Percentiles rank a stretch among this genome's conserved stretches.
Evolutionary conservation across 1,140 invertebrate species (phyloP).

Genomic region (Cydia splendana): DNA sequence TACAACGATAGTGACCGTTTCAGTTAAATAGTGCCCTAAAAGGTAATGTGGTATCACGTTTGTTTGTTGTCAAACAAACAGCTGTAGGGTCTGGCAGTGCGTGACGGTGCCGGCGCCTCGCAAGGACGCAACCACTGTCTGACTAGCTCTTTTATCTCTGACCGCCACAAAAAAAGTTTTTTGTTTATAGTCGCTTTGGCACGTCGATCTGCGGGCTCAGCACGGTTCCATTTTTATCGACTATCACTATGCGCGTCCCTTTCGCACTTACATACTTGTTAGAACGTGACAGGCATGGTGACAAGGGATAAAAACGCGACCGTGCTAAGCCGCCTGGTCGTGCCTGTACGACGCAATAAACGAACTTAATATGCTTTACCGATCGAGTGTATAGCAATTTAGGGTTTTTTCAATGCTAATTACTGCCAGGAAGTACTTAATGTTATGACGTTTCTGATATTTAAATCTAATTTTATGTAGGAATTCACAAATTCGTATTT

Average conservation of each 20-base stretch:
- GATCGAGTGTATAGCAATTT: constrained; percentile 5
- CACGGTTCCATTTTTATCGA: too few species aligned
- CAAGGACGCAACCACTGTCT: constrained; percentile 51
- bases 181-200: constrained; percentile 33
- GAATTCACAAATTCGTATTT: background rate
- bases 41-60: constrained; percentile 25
- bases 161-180: constrained; percentile 38
- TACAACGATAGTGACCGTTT: background rate
- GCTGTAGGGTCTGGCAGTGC: constrained; percentile 47
- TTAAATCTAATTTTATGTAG: background rate
- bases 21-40: background rate
- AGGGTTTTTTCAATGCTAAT: constrained; percentile 12
- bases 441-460: background rate
- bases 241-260: too few species aligned
- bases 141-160: constrained; percentile 40
- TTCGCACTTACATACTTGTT: too few species aligned
- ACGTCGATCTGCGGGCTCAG: background rate
- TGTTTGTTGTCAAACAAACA: constrained; percentile 61
- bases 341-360: constrained; percentile 41
- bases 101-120: constrained; percentile 46
- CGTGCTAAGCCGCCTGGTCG: too few species aligned
- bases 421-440: background rate
- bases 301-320: too few species aligned
- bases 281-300: too few species aligned
- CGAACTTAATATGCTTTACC: constrained; percentile 39